A percentile compares a stretch with the other conserved stretches of the same genome.
phyloP scores from a whole-genome alignment of 2,113 vertebrate genomes.

The Equus quagga region DNA sequence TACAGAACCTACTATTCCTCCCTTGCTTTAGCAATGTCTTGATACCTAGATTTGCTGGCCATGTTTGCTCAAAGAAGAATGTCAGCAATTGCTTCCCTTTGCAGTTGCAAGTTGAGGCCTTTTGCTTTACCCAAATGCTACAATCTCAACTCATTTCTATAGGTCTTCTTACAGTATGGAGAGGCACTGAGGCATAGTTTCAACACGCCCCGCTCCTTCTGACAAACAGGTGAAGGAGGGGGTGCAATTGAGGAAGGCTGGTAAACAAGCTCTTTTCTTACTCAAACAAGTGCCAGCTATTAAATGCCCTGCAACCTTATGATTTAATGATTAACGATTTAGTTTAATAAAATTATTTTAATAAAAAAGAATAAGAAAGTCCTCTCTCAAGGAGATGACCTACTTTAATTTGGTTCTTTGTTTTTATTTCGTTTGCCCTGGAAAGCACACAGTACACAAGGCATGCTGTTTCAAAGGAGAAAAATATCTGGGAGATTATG shows the following conservation, averaged over 20 bases:
- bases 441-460: neutral
- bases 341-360: neutral
- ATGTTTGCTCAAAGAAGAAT: neutral
- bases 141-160: neutral
- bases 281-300: neutral
- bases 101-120: neutral
- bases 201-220: neutral
- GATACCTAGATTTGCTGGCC: neutral
- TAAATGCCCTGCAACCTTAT: neutral
- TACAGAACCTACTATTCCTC: neutral
- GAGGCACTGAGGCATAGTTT: neutral
- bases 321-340: neutral
- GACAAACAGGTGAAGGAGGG: neutral
- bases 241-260: neutral
- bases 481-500: neutral
- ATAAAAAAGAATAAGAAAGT: neutral
- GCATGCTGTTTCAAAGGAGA: neutral
- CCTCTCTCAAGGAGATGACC: neutral
- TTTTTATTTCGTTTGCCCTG: neutral
- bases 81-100: neutral
- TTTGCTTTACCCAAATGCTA: neutral
- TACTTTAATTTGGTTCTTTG: neutral
- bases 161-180: neutral
- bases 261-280: neutral
- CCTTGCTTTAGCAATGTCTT: neutral